phyloP scores from a whole-genome alignment of 2,888 invertebrate species.

The Brassicogethes aeneus region DNA sequence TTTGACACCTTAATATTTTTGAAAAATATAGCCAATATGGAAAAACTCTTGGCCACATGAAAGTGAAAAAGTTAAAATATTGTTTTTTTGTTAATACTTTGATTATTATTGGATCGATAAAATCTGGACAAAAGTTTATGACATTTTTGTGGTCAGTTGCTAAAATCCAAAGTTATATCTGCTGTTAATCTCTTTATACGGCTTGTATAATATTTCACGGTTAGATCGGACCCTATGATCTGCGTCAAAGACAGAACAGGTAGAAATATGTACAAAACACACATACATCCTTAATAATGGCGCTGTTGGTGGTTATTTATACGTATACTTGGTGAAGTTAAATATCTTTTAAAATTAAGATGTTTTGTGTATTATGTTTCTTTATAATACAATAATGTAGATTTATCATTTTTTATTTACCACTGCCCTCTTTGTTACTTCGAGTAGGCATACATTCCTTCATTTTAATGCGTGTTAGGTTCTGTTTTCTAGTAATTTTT shows the following conservation, averaged over 20 bases:
- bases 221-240: background rate
- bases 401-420: conserved; percentile 1
- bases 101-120: no score
- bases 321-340: background rate
- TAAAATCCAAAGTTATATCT: background rate
- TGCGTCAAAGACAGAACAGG: background rate
- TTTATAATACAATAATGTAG: conserved; percentile 1
- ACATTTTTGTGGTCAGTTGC: background rate
- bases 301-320: background rate
- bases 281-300: background rate
- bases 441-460: no score
- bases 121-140: no score
- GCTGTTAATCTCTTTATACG: background rate
- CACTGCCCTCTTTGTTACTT: no score
- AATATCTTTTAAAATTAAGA: conserved; percentile 1
- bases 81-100: no score
- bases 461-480: no score
- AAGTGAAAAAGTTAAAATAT: no score
- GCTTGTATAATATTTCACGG: background rate
- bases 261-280: background rate
- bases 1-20: no score
- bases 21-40: no score
- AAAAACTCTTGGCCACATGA: no score
- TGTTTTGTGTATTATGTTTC: conserved; percentile 1
- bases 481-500: no score